Evolutionary conservation across 2,888 invertebrate genomes (phyloP), one percentile per base, ranked within the genome.

Genomic region (Drosophila leonis): DNA sequence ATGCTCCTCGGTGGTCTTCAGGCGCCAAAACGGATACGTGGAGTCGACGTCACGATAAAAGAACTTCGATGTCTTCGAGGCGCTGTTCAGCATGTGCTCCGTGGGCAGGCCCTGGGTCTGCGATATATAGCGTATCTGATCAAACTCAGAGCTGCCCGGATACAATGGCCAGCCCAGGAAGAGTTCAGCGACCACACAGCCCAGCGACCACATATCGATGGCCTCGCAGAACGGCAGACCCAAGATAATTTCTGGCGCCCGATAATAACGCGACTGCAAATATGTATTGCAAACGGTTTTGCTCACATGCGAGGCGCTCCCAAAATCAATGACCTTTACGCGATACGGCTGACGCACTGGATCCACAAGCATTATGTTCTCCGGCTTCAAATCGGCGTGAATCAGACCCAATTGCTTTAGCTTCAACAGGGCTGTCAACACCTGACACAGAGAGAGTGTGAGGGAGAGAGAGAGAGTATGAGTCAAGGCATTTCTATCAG

Each of bases 261-360:
- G 96, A 94, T 99, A 99, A 93, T 99, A 99, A 92, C 99, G 95
- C 90, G 99, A 99, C 94, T 99, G 99, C 90, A 99, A 95, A 93
- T 99, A 99, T 10, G 99, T 99, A 92, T 99, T 99, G 94, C 99
- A 99, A 56, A 99, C 99, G 15, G 99, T 99, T 94, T 99, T 99
- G 94, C 98, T 98, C 86, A 99, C 98, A 94, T 99, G 99, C 72
- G 98, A 98, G 62, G 99, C 99, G 92, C 98, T 99, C 83, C 99
- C 99, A 94, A 99, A 99, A 95, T 99, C 99, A 90, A 99, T 99
- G 56, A 99, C 99, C 95, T 99, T 99, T 65, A 99, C 99, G 82
- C 99, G 92, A 94, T 99, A 99, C 1, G 99, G 99, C 93, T 99
- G 98, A 79, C 99, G 96, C 68, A 97, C 97, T 52, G 99, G 99